phyloP scores from a whole-genome alignment of 2,113 vertebrate genomes.

The Oophaga pumilio region DNA sequence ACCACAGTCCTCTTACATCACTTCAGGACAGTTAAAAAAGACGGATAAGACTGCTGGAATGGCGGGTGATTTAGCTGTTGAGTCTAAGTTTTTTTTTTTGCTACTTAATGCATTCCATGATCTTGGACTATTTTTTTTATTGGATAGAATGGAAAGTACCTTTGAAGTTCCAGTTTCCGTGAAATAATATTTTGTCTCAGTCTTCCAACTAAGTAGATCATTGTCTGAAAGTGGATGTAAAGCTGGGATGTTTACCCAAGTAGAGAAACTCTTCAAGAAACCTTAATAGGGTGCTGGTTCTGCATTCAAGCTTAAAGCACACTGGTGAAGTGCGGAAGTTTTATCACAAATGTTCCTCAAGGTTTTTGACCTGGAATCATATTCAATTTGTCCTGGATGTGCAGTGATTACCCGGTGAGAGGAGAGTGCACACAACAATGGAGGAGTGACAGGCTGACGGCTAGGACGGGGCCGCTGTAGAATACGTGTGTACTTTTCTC shows the following conservation, averaged over 20 bases:
- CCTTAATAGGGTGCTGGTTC: not conserved
- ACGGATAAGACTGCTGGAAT: too few species aligned
- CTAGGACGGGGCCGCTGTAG: not conserved
- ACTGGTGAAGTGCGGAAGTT: slow-evolving; percentile 22
- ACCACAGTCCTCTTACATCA: too few species aligned
- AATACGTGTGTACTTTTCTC: slow-evolving; percentile 44
- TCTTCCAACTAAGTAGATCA: not conserved
- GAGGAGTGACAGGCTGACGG: slow-evolving; percentile 50
- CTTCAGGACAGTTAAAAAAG: too few species aligned
- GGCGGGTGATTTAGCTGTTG: too few species aligned
- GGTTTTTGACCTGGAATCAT: slow-evolving; percentile 40
- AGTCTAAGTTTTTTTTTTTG: too few species aligned
- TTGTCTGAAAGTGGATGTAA: not conserved
- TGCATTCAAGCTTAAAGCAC: not conserved
- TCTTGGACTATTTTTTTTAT: too few species aligned
- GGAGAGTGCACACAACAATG: slow-evolving; percentile 49
- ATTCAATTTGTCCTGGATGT: slow-evolving; percentile 27
- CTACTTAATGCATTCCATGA: too few species aligned
- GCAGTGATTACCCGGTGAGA: slow-evolving; percentile 43
- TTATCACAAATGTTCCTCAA: slow-evolving; percentile 18
- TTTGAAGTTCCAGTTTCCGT: too few species aligned
- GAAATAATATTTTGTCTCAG: too few species aligned
- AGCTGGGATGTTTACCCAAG: not conserved
- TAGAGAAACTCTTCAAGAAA: not conserved
- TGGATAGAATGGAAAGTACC: too few species aligned